phyloP scores from a whole-genome alignment of 2,113 vertebrate genomes.

The Cynoglossus semilaevis region DNA sequence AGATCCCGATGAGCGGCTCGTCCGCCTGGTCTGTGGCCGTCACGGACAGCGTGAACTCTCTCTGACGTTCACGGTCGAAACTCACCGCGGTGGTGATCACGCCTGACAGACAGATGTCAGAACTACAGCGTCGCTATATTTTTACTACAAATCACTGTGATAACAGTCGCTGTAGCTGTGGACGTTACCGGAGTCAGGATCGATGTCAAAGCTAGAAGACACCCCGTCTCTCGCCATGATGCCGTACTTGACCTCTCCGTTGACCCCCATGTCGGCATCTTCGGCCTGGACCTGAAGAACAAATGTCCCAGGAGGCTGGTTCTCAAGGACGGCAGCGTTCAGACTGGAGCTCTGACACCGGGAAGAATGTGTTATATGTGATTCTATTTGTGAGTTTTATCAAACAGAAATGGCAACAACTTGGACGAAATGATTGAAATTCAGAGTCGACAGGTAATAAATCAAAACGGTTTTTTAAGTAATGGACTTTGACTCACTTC shows the following conservation, averaged over 20 bases:
- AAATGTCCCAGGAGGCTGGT: conserved; percentile 80
- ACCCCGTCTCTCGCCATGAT: conserved; percentile 84
- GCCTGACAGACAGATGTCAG: conserved; percentile 63
- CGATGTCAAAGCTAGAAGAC: conserved; percentile 79
- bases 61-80: conserved; percentile 85
- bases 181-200: conserved; percentile 80
- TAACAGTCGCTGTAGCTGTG: neutral
- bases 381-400: neutral
- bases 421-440: no score
- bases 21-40: conserved; percentile 84
- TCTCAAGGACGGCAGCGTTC: conserved; percentile 83
- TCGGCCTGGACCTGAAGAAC: conserved; percentile 81
- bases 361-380: conserved; percentile 18
- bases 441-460: neutral
- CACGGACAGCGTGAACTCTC: conserved; percentile 79
- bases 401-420: no score
- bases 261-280: conserved; percentile 84
- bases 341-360: conserved; percentile 86
- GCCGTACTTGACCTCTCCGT: conserved; percentile 86
- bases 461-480: neutral
- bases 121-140: neutral
- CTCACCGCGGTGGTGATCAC: conserved; percentile 78
- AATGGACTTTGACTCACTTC: conserved; percentile 67
- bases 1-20: conserved; percentile 85
- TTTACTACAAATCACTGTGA: neutral